Evolutionary conservation across 2,888 invertebrate genomes (phyloP).

Genomic region (Hesperia comma): DNA sequence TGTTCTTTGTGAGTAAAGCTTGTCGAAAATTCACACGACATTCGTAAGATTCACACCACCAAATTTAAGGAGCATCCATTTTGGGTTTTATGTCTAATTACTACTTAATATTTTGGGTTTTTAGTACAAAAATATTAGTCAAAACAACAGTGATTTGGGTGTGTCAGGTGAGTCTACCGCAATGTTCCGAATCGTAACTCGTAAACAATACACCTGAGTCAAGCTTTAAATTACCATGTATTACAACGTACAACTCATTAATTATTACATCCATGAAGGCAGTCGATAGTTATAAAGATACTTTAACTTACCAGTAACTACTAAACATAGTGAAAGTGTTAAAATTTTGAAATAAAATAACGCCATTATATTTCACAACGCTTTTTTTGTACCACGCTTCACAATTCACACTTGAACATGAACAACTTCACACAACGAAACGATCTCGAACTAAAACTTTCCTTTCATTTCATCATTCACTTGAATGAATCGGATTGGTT

Average conservation of each 20-base stretch:
- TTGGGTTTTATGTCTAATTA: background rate
- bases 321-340: constrained; percentile 52
- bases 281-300: background rate
- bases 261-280: background rate
- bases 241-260: background rate
- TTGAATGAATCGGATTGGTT: constrained; percentile 39
- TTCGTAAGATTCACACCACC: too few species aligned
- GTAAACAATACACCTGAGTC: constrained; percentile 33
- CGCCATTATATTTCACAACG: constrained; percentile 54
- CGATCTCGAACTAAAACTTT: constrained; percentile 29
- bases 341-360: constrained; percentile 54
- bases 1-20: too few species aligned
- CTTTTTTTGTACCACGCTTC: constrained; percentile 45
- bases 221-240: constrained; percentile 6
- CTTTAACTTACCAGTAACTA: constrained; percentile 59
- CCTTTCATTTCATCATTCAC: too few species aligned
- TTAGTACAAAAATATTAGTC: background rate
- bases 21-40: too few species aligned
- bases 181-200: constrained; percentile 35
- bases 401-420: constrained; percentile 26
- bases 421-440: constrained; percentile 23
- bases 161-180: constrained; percentile 37
- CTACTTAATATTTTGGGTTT: too few species aligned
- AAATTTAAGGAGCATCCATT: background rate
- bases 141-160: constrained; percentile 35